Base-by-base conservation (phyloP, 2,888 invertebrate species). In the Melanophora roralis region DNA sequence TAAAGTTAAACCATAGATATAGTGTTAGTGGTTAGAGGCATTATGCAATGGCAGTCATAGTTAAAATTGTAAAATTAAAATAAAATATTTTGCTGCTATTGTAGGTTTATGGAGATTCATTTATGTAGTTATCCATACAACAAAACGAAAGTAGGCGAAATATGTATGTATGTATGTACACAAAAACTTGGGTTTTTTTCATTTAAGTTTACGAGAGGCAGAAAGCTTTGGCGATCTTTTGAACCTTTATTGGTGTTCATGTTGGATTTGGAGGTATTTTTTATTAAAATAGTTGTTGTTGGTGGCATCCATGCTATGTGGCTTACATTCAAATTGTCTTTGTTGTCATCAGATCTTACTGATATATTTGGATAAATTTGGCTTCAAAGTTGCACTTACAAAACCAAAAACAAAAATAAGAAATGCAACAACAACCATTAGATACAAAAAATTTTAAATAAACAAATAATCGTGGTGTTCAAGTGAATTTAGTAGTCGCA, bases 181-280 rank as follows among this genome's bases (percentile, higher is more conserved):
- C 43, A 75, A 69, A n/a, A 69, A 57, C 40, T 76, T 12, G 62
- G 19, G 38, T 21, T 71, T 69, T 57, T 65, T 77, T 77, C 43
- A 40, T 49, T 64, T 49, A 32, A 32, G 32, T 36, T 3, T 21
- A 16, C 21, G 59, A 71, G 43, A 34, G 75, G 53, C 60, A 65
- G 76, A 81, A 76, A 71, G 78, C 81, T 76, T 67, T 16, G 69
- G 81, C 78, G 81, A 81, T 81, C 81, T 78, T 69, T 81, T 76
- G 76, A 76, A 78, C 81, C 76, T 79, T 73, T 40, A 76, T 78
- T 68, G 75, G 78, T 75, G 57, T 80, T 79, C 34, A 45, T 36
- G 62, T 45, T 62, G 6, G 23, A 67, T 57, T 59, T 76, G 32
- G 55, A 65, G 43, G 40, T 62, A 64, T 78, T 68, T n/a, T 77